Base-by-base conservation (phyloP, 2,113 vertebrate genomes). In the Tonatia bakeri region DNA sequence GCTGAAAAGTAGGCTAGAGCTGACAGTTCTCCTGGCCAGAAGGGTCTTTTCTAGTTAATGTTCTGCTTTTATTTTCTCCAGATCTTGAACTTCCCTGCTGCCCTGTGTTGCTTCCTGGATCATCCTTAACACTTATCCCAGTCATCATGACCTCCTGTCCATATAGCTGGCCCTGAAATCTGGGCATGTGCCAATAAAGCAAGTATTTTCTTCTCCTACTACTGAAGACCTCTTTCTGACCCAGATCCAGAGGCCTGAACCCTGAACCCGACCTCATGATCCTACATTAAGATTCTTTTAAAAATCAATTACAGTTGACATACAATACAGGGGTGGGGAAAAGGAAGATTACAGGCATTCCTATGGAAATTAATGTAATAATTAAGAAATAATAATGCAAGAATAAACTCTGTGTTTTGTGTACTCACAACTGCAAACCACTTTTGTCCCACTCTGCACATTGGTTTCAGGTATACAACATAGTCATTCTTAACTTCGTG, bases 31-130 rank as follows among this genome's bases (percentile, higher is more conserved):
- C 10, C 12, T 82, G 12, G 15, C 17, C 3, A 81, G 40, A 22
- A 50, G n/a, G 4, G 1, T 47, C n/a, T 73, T 54, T 65, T 76
- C 36, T 24, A 59, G 1, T 61, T 69, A 24, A 76, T 47, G 5
- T 77, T 19, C 43, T 96, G 20, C 26, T 92, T 94, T 72, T 73
- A 47, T 94, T 89, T 95, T 61, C 50, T 75, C 33, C 45, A 92
- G 90, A 70, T 54, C 91, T 89, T 82, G 6, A 88, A 89, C 12
- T 56, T 65, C 3, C 12, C 11, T 36, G 7, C 13, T 75, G 91
- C n/a, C 16, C 12, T 61, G 8, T 4, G 14, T 4, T 45, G 15
- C 14, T 47, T 80, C 22, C 45, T 95, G 24, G 5, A 81, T 38
- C 12, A 72, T 76, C 33, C 20, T 73, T 73, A 36, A 26, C 20